Base-by-base conservation (phyloP, 2,797 vertebrate genomes). In the Gymnothorax javanicus region DNA sequence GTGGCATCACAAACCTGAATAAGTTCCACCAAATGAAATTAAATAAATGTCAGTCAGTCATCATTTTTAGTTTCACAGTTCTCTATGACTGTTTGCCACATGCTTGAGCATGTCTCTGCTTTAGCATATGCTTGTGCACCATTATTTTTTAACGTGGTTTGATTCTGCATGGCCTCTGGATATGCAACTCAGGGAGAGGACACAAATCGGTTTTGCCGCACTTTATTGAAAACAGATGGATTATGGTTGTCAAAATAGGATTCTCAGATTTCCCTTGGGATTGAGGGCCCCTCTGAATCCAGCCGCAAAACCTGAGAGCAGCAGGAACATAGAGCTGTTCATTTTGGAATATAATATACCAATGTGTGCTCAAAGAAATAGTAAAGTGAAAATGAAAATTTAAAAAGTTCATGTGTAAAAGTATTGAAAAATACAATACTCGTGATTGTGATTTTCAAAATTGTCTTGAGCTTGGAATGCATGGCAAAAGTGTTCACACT, bases 151-250 rank as follows among this genome's bases (percentile, higher is more conserved):
- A 15, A 75, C 13, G 50, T 33, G 4, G 71, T 33, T 3, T 9
- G 67, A 9, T 71, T 71, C 33, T 33, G 11, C 25, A 25, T 75
- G 27, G 27, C 71, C 71, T 17, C 33, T 7, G 71, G 71, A 75
- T 13, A 75, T 50, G 71, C 50, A 75, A 75, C 71, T 75, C 71
- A 75, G 9, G 7, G 71, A 75, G 20, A 43, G 71, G 33, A 50
- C 71, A 50, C 71, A 43, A 17, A 43, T 77, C 43, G 2, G 33
- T 52, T 77, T 43, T 52, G 33, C 15, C 13, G 33, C 0, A 15
- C 33, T 77, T 77, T 77, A 77, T 77, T 77, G 43, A 77, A n/a
- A 77, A 50, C 43, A 77, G 73, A 77, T 77, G 73, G 73, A 77
- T 77, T 77, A 15, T 77, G 73, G 73, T 77, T 77, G 73, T 50